phyloP scores from a whole-genome alignment of 2,888 invertebrate genomes.

The Apomyelois bistriatella region DNA sequence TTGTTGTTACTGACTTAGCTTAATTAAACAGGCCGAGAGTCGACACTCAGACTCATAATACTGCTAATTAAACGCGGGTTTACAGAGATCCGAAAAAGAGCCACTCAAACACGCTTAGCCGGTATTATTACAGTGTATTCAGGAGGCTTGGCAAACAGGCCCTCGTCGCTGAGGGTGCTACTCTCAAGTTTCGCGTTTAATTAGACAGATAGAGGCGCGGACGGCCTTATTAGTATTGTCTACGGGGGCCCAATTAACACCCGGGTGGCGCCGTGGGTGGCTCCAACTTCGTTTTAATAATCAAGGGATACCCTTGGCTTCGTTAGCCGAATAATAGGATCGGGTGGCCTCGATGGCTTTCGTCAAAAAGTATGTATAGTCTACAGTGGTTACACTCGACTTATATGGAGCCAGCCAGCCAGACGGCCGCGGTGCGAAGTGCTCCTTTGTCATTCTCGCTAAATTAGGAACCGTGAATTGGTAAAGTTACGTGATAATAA shows the following conservation, averaged over 20 bases:
- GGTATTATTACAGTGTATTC: slow-evolving; percentile 78
- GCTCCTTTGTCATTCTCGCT: slow-evolving; percentile 25
- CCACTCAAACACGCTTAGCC: slow-evolving; percentile 79
- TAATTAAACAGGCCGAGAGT: slow-evolving; percentile 74
- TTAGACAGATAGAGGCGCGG: slow-evolving; percentile 80
- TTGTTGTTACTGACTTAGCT: slow-evolving; percentile 77
- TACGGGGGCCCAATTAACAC: slow-evolving; percentile 80
- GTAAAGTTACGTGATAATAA: slow-evolving; percentile 4
- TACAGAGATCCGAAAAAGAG: slow-evolving; percentile 79
- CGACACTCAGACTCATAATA: slow-evolving; percentile 77
- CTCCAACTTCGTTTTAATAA: slow-evolving; percentile 75
- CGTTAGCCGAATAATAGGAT: slow-evolving; percentile 75
- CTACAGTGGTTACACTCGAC: slow-evolving; percentile 8
- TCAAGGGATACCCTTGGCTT: slow-evolving; percentile 75
- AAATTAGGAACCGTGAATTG: slow-evolving; percentile 22
- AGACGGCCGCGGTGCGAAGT: slow-evolving; percentile 32
- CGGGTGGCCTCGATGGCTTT: slow-evolving; percentile 49
- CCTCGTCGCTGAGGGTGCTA: slow-evolving; percentile 74
- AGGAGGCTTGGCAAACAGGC: slow-evolving; percentile 75
- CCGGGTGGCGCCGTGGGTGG: slow-evolving; percentile 71
- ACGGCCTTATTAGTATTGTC: slow-evolving; percentile 80
- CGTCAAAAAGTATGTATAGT: slow-evolving; percentile 27
- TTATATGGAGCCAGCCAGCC: slow-evolving; percentile 7
- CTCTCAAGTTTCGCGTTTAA: slow-evolving; percentile 80
- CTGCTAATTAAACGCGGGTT: slow-evolving; percentile 78